phyloP scores from a whole-genome alignment of 1,140 invertebrate genomes.

The Nixonia krombeini region DNA sequence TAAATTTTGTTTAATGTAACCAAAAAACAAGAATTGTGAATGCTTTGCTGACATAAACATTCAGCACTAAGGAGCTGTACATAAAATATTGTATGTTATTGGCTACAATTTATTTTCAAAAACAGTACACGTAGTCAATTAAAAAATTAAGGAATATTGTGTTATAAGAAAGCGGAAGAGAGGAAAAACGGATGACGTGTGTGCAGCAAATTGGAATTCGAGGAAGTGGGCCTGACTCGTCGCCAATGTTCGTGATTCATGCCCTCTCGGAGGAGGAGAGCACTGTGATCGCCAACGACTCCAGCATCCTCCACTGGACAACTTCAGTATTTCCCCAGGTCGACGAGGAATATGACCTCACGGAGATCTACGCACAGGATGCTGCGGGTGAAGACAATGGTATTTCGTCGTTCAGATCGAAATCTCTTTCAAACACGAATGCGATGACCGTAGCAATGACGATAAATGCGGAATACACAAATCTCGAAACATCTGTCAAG shows the following conservation, averaged over 20 bases:
- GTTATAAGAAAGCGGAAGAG: neutral
- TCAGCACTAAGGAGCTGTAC: too few relatives aligned
- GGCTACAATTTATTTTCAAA: too few relatives aligned
- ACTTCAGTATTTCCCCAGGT: neutral
- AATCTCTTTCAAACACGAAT: neutral
- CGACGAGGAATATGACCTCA: neutral
- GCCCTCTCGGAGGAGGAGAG: neutral
- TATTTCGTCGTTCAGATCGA: neutral
- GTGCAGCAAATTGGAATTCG: neutral
- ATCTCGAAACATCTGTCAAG: too few relatives aligned
- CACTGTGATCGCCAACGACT: neutral
- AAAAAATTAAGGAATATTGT: neutral
- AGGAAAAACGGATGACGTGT: conserved; percentile 1
- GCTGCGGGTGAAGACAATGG: too few relatives aligned
- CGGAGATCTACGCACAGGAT: too few relatives aligned
- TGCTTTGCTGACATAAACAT: too few relatives aligned
- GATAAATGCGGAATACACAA: neutral
- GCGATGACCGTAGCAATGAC: neutral
- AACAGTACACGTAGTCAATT: too few relatives aligned
- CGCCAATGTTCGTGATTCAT: conserved; percentile 15
- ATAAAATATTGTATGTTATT: too few relatives aligned
- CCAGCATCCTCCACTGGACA: neutral
- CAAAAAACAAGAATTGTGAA: too few relatives aligned
- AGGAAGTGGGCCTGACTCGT: conserved; percentile 10
- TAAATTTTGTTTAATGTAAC: too few relatives aligned